Evolutionary conservation across 1,140 invertebrate species (phyloP).

Genomic region (Orius laevigatus): DNA sequence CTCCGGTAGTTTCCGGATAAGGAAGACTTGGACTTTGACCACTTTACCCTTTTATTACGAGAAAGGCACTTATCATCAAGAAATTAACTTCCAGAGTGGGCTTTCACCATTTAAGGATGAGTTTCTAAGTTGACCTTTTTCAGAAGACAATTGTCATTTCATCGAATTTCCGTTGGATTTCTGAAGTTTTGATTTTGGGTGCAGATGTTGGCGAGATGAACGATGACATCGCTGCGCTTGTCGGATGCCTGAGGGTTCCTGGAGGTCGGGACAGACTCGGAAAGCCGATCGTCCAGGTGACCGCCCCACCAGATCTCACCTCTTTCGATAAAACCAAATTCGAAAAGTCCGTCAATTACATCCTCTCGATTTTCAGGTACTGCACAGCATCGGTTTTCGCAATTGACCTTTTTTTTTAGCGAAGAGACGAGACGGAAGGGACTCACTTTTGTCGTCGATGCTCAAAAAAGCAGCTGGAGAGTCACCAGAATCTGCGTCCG

Average conservation of each 20-base stretch:
- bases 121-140: too few species aligned
- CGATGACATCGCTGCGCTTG: slow-evolving; percentile 12
- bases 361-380: slow-evolving; percentile 42
- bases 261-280: slow-evolving; percentile 46
- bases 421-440: slow-evolving; percentile 32
- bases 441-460: slow-evolving; percentile 45
- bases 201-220: slow-evolving; percentile 7
- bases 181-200: too few species aligned
- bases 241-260: slow-evolving; percentile 25
- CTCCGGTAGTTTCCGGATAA: too few species aligned
- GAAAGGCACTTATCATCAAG: too few species aligned
- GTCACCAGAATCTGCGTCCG: slow-evolving; percentile 41
- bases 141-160: too few species aligned
- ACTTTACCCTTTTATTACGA: too few species aligned
- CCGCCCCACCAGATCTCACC: slow-evolving; percentile 36
- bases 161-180: too few species aligned
- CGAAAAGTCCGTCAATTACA: slow-evolving; percentile 29
- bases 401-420: slow-evolving; percentile 21
- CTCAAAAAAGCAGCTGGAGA: slow-evolving; percentile 42
- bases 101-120: too few species aligned
- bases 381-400: neutral
- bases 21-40: too few species aligned
- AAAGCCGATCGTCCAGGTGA: slow-evolving; percentile 41
- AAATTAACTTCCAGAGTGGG: too few species aligned
- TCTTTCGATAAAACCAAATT: slow-evolving; percentile 20